Evolutionary conservation across 2,113 vertebrate genomes (phyloP).

Genomic region (Cyprinodon tularosa): DNA sequence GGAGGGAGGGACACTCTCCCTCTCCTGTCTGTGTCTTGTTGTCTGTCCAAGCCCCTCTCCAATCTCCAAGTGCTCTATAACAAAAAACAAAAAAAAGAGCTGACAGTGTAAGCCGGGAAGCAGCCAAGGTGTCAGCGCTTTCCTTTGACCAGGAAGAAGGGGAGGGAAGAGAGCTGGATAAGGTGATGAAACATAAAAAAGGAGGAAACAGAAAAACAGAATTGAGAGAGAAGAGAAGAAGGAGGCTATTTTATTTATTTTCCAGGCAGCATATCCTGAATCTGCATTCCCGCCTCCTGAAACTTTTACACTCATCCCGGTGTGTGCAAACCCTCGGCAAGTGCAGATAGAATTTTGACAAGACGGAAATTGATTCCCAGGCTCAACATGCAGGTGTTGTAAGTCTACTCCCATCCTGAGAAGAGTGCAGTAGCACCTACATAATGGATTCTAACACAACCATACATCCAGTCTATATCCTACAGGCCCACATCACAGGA

Average conservation of each 20-base stretch:
- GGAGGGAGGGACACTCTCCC: not conserved
- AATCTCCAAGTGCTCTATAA: conserved; percentile 7
- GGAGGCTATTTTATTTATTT: conserved; percentile 46
- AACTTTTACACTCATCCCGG: conserved; percentile 54
- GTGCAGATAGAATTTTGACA: conserved; percentile 76
- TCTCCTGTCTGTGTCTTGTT: conserved; percentile 3
- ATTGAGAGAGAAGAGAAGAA: conserved; percentile 9
- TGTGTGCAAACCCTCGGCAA: conserved; percentile 53
- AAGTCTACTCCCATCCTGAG: conserved; percentile 43
- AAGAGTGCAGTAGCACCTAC: conserved; percentile 56
- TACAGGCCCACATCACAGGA: conserved; percentile 14
- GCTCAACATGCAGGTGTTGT: conserved; percentile 74
- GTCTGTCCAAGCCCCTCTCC: conserved; percentile 5
- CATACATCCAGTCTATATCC: conserved; percentile 7
- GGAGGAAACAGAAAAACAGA: conserved; percentile 42
- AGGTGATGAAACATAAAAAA: conserved; percentile 45
- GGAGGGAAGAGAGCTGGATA: conserved; percentile 31
- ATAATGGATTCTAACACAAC: conserved; percentile 46
- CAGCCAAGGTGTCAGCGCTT: conserved; percentile 79
- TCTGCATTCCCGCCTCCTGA: conserved; percentile 38
- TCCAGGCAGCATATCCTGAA: conserved; percentile 51
- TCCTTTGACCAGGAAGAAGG: conserved; percentile 71
- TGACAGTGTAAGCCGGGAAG: conserved; percentile 70
- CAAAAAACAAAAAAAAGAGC: conserved; percentile 72
- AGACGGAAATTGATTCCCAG: conserved; percentile 80